Percentiles rank a stretch among this genome's conserved stretches.
These are phyloP conservation scores for Merluccius polli DNA, from an alignment of 2,797 vertebrate species.

Conservation along the genomic window DNA sequence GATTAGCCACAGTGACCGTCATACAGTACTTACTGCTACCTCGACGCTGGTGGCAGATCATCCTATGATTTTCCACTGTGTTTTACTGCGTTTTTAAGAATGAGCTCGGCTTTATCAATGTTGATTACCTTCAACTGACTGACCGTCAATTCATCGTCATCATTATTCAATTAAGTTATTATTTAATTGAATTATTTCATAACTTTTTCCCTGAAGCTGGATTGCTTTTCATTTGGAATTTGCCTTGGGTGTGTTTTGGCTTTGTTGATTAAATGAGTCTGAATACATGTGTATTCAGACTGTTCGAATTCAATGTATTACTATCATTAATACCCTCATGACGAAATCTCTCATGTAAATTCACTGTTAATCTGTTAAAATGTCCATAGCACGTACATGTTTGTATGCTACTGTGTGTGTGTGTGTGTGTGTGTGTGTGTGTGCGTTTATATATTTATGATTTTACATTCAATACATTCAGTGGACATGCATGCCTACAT, in stretches of 20 bases:
- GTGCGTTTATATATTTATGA: neutral
- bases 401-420: constrained; percentile 5
- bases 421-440: constrained; percentile 9
- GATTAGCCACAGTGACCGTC: neutral
- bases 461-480: neutral
- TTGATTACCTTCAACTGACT: neutral
- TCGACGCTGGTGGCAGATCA: too few relatives aligned
- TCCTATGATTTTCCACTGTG: neutral
- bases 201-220: neutral
- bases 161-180: too few relatives aligned
- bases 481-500: neutral
- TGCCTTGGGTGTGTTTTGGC: neutral
- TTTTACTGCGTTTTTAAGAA: neutral
- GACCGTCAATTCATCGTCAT: neutral
- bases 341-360: neutral
- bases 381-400: neutral
- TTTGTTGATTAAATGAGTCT: too few relatives aligned
- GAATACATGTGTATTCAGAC: neutral
- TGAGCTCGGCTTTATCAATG: neutral
- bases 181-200: too few relatives aligned
- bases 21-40: neutral
- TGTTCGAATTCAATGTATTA: neutral
- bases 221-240: neutral
- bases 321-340: neutral
- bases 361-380: neutral